Evolutionary conservation across 1,140 invertebrate species (phyloP).

Genomic region (Oryctes rhinoceros): DNA sequence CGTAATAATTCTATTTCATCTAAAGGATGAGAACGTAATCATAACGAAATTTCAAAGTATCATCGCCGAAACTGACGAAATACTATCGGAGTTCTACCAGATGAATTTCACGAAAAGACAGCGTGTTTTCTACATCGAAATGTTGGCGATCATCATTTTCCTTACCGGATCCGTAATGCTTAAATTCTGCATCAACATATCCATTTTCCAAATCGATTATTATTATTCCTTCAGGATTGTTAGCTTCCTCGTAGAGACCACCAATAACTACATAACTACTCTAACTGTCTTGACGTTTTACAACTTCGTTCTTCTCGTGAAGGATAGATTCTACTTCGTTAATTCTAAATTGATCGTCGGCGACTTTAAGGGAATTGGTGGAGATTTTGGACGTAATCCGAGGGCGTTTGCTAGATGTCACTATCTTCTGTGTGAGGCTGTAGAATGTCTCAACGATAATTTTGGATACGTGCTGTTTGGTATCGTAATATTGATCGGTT

Average conservation of each 20-base stretch:
- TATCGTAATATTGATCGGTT: not conserved
- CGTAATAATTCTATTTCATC: not conserved
- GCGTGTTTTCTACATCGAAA: not conserved
- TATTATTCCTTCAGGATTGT: not conserved
- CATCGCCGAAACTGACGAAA: not conserved
- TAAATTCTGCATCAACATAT: not conserved
- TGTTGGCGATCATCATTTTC: not conserved
- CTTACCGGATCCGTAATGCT: not conserved
- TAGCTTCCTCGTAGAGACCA: not conserved
- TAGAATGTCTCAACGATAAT: not conserved
- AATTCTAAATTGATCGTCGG: not conserved
- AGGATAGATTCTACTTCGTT: not conserved
- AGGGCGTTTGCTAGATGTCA: not conserved
- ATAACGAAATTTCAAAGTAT: not conserved
- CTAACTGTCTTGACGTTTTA: not conserved
- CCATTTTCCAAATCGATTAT: not conserved
- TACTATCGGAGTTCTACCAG: not conserved
- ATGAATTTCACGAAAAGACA: not conserved
- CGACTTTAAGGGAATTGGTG: not conserved
- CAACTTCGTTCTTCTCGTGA: not conserved
- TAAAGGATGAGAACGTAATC: not conserved
- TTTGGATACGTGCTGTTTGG: not conserved
- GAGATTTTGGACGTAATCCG: not conserved
- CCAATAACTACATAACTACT: not conserved
- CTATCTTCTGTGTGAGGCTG: not conserved